These are phyloP conservation scores for Chelonia mydas DNA, from an alignment of 2,797 vertebrate species.

Conservation along the genomic window DNA sequence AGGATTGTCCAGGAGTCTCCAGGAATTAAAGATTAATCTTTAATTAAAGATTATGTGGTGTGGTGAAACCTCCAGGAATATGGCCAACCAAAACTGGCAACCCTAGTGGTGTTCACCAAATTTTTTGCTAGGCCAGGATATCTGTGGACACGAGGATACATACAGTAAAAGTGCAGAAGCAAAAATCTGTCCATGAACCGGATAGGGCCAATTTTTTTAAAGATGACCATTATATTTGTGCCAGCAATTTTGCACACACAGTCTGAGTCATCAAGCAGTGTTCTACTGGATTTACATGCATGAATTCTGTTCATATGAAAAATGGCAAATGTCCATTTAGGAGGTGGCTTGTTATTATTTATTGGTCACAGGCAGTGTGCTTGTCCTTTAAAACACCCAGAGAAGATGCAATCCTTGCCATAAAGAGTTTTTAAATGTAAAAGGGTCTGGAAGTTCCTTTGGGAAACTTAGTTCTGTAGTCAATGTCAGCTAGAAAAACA, in stretches of 20 bases:
- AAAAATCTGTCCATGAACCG: not conserved
- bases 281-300: not conserved
- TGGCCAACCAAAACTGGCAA: too few species aligned
- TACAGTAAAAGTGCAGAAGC: not conserved
- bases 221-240: not conserved
- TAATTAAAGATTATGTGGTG: too few species aligned
- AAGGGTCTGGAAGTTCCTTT: not conserved
- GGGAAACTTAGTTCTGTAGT: not conserved
- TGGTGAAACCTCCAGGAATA: too few species aligned
- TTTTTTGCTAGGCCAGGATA: not conserved
- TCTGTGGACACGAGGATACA: not conserved
- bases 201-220: conserved; percentile 22
- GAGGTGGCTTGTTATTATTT: not conserved
- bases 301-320: not conserved
- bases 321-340: not conserved
- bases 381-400: not conserved
- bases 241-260: not conserved
- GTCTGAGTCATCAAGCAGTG: conserved; percentile 33
- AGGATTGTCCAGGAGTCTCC: too few species aligned
- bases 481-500: not conserved
- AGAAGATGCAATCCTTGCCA: not conserved
- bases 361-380: not conserved
- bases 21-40: too few species aligned
- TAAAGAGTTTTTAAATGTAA: not conserved
- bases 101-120: not conserved